Conservation (phyloP, 2,888 invertebrate species). For the Papilio gigon region DNA sequence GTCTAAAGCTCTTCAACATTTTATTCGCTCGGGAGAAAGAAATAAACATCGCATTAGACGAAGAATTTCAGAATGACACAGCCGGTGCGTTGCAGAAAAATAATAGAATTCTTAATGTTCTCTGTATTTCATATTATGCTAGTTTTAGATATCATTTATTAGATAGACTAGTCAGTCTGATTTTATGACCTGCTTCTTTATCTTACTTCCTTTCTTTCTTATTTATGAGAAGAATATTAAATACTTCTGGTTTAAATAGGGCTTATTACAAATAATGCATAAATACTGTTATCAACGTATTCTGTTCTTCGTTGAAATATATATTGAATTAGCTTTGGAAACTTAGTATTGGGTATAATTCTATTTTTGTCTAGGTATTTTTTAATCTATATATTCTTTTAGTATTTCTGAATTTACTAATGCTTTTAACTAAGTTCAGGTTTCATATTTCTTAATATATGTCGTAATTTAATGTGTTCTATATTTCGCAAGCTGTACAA, state of each 20-base stretch:
- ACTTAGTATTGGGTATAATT: too few species aligned
- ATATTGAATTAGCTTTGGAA: too few species aligned
- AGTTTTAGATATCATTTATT: neutral
- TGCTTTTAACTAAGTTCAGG: neutral
- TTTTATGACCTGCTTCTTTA: neutral
- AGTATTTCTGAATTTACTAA: neutral
- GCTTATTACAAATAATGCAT: too few species aligned
- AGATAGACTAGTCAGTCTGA: neutral
- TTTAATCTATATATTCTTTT: neutral
- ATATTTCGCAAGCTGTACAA: constrained; percentile 5
- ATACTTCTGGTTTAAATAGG: too few species aligned
- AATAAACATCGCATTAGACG: constrained; percentile 24
- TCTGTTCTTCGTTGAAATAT: too few species aligned
- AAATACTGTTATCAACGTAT: too few species aligned
- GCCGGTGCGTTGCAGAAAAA: constrained; percentile 9
- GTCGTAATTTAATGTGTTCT: neutral
- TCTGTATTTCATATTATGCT: neutral
- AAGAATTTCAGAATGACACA: constrained; percentile 9
- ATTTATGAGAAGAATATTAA: too few species aligned
- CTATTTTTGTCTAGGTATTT: too few species aligned
- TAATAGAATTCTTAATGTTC: constrained; percentile 16
- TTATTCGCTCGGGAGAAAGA: constrained; percentile 24
- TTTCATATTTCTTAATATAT: neutral
- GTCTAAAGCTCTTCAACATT: constrained; percentile 26
- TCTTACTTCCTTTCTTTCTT: too few species aligned